Evolutionary conservation across 2,113 vertebrate species (phyloP).

Genomic region (Bambusicola thoracicus): DNA sequence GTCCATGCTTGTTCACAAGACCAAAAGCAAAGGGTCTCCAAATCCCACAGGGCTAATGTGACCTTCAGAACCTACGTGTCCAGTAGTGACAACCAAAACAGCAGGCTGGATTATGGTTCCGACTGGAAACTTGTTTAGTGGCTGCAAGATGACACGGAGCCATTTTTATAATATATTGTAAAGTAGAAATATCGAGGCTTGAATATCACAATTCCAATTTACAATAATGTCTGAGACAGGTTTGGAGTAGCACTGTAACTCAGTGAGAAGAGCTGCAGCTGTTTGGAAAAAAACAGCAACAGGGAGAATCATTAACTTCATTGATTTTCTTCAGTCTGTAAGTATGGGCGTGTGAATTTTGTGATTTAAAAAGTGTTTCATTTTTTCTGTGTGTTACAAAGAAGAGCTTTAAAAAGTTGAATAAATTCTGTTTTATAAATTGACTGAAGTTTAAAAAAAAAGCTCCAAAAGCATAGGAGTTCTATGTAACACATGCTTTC

Average conservation of each 20-base stretch:
- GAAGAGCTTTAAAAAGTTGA: neutral
- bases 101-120: neutral
- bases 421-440: neutral
- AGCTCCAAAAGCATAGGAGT: neutral
- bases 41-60: neutral
- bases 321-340: neutral
- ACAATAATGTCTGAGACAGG: neutral
- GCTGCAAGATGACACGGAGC: neutral
- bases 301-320: neutral
- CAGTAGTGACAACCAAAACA: neutral
- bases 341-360: neutral
- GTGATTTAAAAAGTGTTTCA: neutral
- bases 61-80: neutral
- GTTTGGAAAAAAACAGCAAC: neutral
- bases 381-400: neutral
- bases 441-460: neutral
- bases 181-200: neutral
- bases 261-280: neutral
- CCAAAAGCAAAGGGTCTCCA: neutral
- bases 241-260: neutral
- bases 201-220: neutral
- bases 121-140: neutral
- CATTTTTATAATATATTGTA: neutral
- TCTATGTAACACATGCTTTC: neutral
- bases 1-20: neutral